These are phyloP conservation scores for Lepidurus packardi DNA, from an alignment of 1,140 invertebrate species.

Conservation along the genomic window DNA sequence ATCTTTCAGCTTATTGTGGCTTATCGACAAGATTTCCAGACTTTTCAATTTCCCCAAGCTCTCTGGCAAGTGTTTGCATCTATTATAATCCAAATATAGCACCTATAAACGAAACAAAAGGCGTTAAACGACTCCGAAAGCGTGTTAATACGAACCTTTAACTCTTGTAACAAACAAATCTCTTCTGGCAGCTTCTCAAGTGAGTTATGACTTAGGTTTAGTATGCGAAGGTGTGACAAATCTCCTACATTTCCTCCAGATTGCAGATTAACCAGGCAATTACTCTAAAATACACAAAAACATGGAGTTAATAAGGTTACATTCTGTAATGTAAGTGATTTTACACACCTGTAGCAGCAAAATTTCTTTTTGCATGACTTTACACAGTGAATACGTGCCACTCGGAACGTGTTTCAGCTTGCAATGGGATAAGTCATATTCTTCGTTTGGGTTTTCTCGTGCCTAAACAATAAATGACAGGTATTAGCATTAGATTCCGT, in stretches of 20 bases:
- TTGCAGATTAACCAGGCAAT: not conserved
- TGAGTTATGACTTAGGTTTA: not conserved
- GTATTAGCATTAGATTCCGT: not conserved
- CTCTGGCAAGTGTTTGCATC: not conserved
- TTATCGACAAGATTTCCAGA: not conserved
- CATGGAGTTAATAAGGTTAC: too few species aligned
- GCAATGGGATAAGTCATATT: not conserved
- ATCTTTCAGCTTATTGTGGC: not conserved
- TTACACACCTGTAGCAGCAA: not conserved
- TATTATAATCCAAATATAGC: not conserved
- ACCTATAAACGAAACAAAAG: not conserved
- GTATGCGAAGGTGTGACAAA: conserved; percentile 9
- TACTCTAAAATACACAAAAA: not conserved
- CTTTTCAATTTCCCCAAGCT: not conserved
- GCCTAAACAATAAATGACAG: not conserved
- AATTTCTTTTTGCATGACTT: not conserved
- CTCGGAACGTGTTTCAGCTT: not conserved
- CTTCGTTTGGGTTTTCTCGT: not conserved
- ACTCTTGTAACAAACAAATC: not conserved
- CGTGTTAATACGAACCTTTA: not conserved
- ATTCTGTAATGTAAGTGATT: too few species aligned
- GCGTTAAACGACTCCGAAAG: not conserved
- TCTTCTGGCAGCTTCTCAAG: conserved; percentile 2
- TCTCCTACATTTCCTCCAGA: not conserved
- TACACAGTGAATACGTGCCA: not conserved